These are phyloP conservation scores for Scolopax rusticola DNA, from an alignment of 2,797 vertebrate genomes.

Conservation along the genomic window DNA sequence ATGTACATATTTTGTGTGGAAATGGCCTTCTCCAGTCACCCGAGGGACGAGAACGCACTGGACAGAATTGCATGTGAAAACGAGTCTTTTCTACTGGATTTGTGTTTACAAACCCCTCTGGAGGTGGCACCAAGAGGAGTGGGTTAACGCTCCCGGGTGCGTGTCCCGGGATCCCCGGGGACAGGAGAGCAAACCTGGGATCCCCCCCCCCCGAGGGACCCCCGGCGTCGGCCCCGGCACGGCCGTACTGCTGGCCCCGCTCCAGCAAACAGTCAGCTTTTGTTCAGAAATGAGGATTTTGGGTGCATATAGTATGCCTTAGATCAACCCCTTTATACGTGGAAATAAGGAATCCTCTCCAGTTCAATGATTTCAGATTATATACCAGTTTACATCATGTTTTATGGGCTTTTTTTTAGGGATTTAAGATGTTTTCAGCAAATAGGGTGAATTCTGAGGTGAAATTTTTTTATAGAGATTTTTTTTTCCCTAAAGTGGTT, in stretches of 20 bases:
- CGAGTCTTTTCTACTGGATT: slow-evolving; percentile 73
- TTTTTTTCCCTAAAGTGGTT: not conserved
- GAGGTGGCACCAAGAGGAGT: slow-evolving; percentile 15
- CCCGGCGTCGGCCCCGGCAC: too few relatives aligned
- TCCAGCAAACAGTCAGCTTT: too few relatives aligned
- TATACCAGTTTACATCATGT: slow-evolving; percentile 23
- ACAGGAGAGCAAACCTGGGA: too few relatives aligned
- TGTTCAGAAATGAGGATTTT: not conserved
- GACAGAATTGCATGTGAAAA: slow-evolving; percentile 74
- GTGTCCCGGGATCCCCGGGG: too few relatives aligned
- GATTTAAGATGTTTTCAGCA: not conserved
- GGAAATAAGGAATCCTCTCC: not conserved
- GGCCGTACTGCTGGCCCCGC: too few relatives aligned
- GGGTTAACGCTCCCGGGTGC: not conserved
- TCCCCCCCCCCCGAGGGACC: too few relatives aligned
- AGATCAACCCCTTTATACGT: not conserved
- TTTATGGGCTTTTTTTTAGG: not conserved
- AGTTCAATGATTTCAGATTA: not conserved
- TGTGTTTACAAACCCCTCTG: slow-evolving; percentile 69
- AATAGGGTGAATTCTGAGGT: not conserved
- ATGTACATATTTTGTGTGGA: slow-evolving; percentile 57
- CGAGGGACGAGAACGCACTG: slow-evolving; percentile 52
- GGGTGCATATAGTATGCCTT: not conserved
- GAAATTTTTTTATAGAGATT: not conserved
- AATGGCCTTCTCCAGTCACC: not conserved